Conservation (phyloP, 1,140 invertebrate genomes). For the Achroia grisella region DNA sequence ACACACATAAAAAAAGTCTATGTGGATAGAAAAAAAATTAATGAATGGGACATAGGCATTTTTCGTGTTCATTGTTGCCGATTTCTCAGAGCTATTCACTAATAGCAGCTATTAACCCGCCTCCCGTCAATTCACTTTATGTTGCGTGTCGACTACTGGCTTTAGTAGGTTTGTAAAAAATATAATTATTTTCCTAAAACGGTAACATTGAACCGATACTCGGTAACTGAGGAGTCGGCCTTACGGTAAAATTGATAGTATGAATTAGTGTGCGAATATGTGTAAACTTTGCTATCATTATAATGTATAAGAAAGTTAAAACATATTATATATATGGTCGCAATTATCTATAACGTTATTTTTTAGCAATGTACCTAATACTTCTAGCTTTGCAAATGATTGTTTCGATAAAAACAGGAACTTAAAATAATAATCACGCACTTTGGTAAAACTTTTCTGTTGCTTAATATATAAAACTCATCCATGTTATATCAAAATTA, state of each 20-base stretch:
- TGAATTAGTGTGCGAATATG: background rate
- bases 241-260: conserved; percentile 48
- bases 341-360: too few species aligned
- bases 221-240: conserved; percentile 24
- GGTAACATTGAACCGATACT: conserved; percentile 53
- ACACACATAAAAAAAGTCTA: conserved; percentile 47
- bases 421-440: too few species aligned
- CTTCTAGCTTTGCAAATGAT: too few species aligned
- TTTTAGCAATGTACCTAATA: too few species aligned
- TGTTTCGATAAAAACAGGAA: too few species aligned
- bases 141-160: conserved; percentile 48
- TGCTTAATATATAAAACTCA: too few species aligned
- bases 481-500: too few species aligned
- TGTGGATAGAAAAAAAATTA: conserved; percentile 42
- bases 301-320: too few species aligned
- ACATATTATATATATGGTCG: too few species aligned
- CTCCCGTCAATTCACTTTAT: conserved; percentile 28
- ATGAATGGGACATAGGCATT: conserved; percentile 53
- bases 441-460: too few species aligned
- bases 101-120: conserved; percentile 60
- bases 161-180: conserved; percentile 39
- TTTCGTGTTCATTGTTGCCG: conserved; percentile 57
- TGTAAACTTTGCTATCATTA: too few species aligned
- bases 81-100: conserved; percentile 62
- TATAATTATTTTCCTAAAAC: conserved; percentile 55